Evolutionary conservation across 2,888 invertebrate genomes (phyloP), one percentile per base, ranked within the genome.

Genomic region (Hoplodrina ambigua): DNA sequence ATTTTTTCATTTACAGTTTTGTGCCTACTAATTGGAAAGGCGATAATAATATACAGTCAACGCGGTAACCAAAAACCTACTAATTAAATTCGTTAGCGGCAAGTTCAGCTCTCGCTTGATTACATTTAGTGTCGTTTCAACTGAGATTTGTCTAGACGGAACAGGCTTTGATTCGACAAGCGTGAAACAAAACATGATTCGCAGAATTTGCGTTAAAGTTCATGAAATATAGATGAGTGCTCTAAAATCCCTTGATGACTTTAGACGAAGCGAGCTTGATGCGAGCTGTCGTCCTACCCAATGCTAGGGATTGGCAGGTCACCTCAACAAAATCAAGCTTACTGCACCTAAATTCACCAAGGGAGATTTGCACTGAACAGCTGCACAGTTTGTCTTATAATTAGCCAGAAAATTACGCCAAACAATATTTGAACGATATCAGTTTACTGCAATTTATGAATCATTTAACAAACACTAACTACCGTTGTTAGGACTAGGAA

Each of bases 11-110:
- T 70, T 57, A 13, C 58, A 44, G 19, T 69, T 74, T 53, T 69
- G 46, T 75, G 66, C 56, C 52, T 72, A 70, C 72, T 84, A 84
- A 84, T 84, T 84, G 83, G 79, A 68, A 81, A 78, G 66, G 15
- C 63, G 75, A 83, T 78, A 46, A 46, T 46, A 41, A 41, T 73
- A 57, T 74, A 57, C 53, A 73, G 57, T 37, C 44, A 37, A 52
- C 55, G 19, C 17, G 63, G 79, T 75, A 81, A 77, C 75, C 57
- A 57, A 82, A 77, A 63, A 74, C 73, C 69, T 15, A 68, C 70
- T 75, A 77, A 80, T 82, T 82, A 78, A 72, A 71, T 78, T 72
- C 58, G 57, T 73, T 72, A 68, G 69, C 52, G 58, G 41, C 56
- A 70, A 49, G 30, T 58, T 62, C 55, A 55, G 64, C 11, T 67